These are phyloP conservation scores for Phytoseiulus persimilis DNA, from an alignment of 2,888 invertebrate genomes.

Conservation along the genomic window DNA sequence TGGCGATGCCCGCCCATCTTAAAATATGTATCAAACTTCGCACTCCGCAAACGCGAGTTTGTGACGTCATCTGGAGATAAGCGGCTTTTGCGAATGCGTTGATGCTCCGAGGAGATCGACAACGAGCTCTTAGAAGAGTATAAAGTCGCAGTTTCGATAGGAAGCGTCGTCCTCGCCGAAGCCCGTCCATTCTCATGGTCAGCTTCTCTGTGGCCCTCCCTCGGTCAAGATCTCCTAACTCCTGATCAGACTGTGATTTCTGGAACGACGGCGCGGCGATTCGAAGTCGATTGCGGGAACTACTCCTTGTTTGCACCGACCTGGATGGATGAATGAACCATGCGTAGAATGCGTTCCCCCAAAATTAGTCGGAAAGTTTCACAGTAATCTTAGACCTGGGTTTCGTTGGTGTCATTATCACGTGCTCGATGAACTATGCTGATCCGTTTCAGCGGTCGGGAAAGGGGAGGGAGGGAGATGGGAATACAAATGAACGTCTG, in stretches of 20 bases:
- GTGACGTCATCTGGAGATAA: background rate
- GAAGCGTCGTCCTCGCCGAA: background rate
- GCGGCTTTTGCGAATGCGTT: background rate
- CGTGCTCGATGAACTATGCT: too few relatives aligned
- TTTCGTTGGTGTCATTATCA: too few relatives aligned
- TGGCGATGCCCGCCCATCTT: background rate
- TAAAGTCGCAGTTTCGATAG: background rate
- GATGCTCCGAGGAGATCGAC: background rate
- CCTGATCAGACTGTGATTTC: background rate
- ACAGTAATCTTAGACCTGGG: too few relatives aligned
- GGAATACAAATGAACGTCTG: too few relatives aligned
- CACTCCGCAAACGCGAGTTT: background rate
- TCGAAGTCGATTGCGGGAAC: background rate
- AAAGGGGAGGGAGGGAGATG: too few relatives aligned
- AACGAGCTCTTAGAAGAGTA: background rate
- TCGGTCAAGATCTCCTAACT: background rate
- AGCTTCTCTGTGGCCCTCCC: background rate
- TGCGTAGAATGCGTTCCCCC: too few relatives aligned
- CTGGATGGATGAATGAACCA: too few relatives aligned
- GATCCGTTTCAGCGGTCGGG: too few relatives aligned
- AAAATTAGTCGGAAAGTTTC: too few relatives aligned
- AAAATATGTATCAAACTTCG: background rate
- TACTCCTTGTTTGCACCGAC: background rate
- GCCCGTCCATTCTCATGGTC: background rate
- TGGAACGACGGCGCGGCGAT: background rate